These are phyloP conservation scores for Onychomys arenicola DNA, from an alignment of 2,797 vertebrate species.

Conservation along the genomic window DNA sequence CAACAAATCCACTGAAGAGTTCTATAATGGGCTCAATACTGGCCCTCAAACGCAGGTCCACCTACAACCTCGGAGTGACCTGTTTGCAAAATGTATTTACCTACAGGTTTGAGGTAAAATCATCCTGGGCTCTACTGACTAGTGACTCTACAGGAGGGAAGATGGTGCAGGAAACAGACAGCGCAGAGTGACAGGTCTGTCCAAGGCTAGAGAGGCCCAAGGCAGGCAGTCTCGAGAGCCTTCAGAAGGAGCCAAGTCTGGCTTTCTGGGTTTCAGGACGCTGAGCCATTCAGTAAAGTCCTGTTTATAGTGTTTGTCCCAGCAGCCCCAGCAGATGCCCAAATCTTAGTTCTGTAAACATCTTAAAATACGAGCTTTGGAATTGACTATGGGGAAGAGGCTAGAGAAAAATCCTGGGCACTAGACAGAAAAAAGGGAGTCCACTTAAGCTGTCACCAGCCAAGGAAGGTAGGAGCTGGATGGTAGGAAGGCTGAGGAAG, in stretches of 20 bases:
- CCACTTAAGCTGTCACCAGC: not conserved
- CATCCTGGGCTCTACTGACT: not conserved
- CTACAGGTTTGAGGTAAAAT: not conserved
- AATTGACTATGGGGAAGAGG: not conserved
- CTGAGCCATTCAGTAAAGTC: not conserved
- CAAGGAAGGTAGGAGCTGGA: not conserved
- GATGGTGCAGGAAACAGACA: not conserved
- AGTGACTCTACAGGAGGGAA: not conserved
- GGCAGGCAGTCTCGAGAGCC: not conserved
- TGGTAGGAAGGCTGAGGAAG: not conserved
- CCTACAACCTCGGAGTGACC: not conserved
- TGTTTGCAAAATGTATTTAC: slow-evolving; percentile 13
- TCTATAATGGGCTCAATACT: not conserved
- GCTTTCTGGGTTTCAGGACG: not conserved
- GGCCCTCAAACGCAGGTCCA: not conserved
- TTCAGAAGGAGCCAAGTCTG: not conserved
- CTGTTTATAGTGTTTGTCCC: not conserved
- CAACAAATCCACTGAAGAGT: slow-evolving; percentile 34
- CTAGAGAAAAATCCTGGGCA: not conserved
- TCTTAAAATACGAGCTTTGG: not conserved
- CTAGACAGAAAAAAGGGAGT: not conserved
- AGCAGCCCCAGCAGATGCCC: not conserved
- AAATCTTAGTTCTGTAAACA: not conserved
- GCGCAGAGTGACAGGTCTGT: fast-evolving
- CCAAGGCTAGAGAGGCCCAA: not conserved